These are phyloP conservation scores for Eilema griseolum DNA, from an alignment of 2,888 invertebrate genomes.

Conservation along the genomic window DNA sequence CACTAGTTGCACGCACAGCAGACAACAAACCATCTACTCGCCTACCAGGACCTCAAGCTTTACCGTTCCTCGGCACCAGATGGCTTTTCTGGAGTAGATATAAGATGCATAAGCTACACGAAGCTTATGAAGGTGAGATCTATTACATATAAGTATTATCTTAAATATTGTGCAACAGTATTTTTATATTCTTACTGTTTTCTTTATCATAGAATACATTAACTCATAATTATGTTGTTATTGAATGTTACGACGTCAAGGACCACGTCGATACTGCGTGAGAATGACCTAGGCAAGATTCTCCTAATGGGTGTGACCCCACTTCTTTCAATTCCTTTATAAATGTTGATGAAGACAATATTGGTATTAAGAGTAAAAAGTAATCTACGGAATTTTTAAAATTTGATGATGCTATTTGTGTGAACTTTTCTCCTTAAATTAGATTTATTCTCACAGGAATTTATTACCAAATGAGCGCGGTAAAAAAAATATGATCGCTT, in stretches of 20 bases:
- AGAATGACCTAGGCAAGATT: background rate
- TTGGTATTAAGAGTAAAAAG: background rate
- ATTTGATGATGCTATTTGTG: no score
- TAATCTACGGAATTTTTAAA: background rate
- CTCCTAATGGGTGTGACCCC: background rate
- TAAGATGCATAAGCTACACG: constrained; percentile 91
- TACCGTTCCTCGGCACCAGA: constrained; percentile 92
- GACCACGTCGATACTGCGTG: no score
- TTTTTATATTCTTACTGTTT: background rate
- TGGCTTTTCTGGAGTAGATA: constrained; percentile 93
- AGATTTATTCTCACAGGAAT: no score
- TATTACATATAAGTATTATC: background rate
- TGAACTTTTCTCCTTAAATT: no score
- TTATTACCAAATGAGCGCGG: no score
- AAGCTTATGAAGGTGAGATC: constrained; percentile 91
- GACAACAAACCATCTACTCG: constrained; percentile 62
- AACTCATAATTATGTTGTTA: background rate
- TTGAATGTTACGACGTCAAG: background rate
- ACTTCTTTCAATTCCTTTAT: background rate
- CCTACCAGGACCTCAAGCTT: constrained; percentile 91
- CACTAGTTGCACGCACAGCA: constrained; percentile 61
- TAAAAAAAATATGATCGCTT: no score
- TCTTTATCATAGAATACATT: background rate
- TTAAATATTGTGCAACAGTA: background rate
- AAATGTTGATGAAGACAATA: background rate